Percentiles rank a stretch among this genome's conserved stretches.
Evolutionary conservation across 2,797 vertebrate genomes (phyloP).

Genomic region (Anas acuta): DNA sequence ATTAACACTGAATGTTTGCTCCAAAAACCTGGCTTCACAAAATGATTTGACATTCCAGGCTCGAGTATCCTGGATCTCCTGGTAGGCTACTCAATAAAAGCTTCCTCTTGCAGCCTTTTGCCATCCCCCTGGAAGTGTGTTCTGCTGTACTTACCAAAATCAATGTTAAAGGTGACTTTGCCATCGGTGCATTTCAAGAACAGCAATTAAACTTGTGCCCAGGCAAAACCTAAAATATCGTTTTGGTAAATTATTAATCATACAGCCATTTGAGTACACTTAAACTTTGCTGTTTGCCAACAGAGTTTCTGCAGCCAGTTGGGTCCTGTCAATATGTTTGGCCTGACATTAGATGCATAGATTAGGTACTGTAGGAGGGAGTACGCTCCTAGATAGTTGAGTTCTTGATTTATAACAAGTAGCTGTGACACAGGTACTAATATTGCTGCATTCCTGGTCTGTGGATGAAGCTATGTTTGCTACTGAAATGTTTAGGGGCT

Average conservation of each 20-base stretch:
- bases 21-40: neutral
- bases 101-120: neutral
- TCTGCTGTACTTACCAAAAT: constrained; percentile 25
- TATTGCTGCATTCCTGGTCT: neutral
- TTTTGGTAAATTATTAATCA: constrained; percentile 53
- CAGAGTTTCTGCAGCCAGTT: neutral
- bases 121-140: neutral
- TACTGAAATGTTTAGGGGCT: neutral
- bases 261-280: neutral
- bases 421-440: neutral
- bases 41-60: constrained; percentile 12
- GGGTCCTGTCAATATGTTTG: constrained; percentile 12
- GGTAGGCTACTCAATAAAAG: neutral
- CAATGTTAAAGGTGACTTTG: constrained; percentile 52
- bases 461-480: rapidly evolving
- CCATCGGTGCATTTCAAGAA: constrained; percentile 20
- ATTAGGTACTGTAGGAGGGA: neutral
- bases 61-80: neutral
- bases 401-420: neutral
- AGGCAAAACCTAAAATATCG: constrained; percentile 22
- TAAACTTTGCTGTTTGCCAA: neutral
- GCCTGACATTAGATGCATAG: neutral
- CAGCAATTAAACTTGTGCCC: constrained; percentile 19
- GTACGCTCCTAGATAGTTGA: constrained; percentile 16
- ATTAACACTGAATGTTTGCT: neutral